Evolutionary conservation across 2,888 invertebrate species (phyloP), one percentile per base, ranked within the genome.

Genomic region (Belgica antarctica): DNA sequence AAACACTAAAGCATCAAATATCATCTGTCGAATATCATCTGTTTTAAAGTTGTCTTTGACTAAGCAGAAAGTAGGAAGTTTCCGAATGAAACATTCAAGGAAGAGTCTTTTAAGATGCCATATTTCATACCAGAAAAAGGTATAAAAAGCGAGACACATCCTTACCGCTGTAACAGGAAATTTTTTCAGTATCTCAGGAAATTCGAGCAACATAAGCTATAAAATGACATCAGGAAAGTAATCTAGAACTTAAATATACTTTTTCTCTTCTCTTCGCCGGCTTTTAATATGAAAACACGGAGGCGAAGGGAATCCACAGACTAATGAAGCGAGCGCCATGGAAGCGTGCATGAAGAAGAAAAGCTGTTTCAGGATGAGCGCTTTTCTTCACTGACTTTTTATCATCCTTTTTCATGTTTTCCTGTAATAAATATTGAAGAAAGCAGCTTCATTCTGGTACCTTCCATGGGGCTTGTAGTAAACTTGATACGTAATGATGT

Each of bases 371-470:
- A 68, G 68, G 68, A 68, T 68, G 68, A 68, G 68, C 68, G 68
- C 68, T 52, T 68, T n/a, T n/a, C n/a, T n/a, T n/a, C n/a, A n/a
- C 68, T 68, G 52, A 68, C 68, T 68, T 68, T 68, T 68, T 68
- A 68, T 68, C 68, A 68, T 68, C 68, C 68, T 57, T 68, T 68
- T 68, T 68, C 68, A 68, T 68, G 68, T 68, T 68, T 68, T 68
- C 68, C 68, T 28, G 68, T 68, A 68, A 68, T 68, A 68, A 68
- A 68, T 68, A 68, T 68, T 68, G 68, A n/a, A 59, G 27, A 19
- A 5, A 62, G 31, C 36, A 8, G 22, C 62, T 15, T 62, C n/a
- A n/a, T n/a, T n/a, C n/a, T n/a, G n/a, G n/a, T n/a, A n/a, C n/a
- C n/a, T n/a, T n/a, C n/a, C n/a, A n/a, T n/a, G n/a, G n/a, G n/a